Base-by-base conservation (phyloP, 23 tunicate species). In the Diplosoma virens region DNA sequence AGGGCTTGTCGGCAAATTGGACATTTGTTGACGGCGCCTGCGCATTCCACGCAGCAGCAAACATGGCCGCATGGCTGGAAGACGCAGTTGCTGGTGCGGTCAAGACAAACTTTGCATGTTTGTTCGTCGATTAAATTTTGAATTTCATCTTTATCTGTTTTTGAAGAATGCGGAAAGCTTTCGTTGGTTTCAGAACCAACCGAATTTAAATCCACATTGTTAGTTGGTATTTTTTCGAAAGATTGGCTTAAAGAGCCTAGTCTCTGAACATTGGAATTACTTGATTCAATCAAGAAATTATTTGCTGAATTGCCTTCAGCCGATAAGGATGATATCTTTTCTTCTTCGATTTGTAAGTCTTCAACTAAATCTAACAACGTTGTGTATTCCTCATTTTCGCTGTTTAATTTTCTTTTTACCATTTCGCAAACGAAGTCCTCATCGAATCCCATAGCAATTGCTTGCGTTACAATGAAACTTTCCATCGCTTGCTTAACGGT, bases 21-120 rank as follows among this genome's bases (percentile, higher is more conserved):
- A 46, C 97, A 91, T 17, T 65, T 59, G 29, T 64, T 45, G 17
- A 91, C 32, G 11, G 85, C 86, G 28, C 60, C 33, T 0, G 78
- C 84, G 32, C 97, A 91, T 1, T 56, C 72, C 55, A 81, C 25
- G 53, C 97, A 91, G 53, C 91, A 79, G 46, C 77, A 75, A 54
- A 85, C 23, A 67, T 91, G 97, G 16, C 72, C 58, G 37, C 97
- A 91, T 1, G 86, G 86, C 47, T 67, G 23, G 35, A 91, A 73
- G 29, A 91, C 86, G 34, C 90, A 74, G 47, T 80, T 73, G 27
- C 69, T 84, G 7, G 45, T 47, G 33, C 61, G 58, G 47, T 65
- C 78, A 35, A 91, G 60, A 67, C 97, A 91, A 0, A 91, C 64
- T 65, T 91, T 91, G 32, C 97, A 91, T 33, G 55, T 29, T 30